Evolutionary conservation across 2,797 vertebrate species (phyloP), one percentile per base, ranked within the genome.

Genomic region (Semotilus atromaculatus): DNA sequence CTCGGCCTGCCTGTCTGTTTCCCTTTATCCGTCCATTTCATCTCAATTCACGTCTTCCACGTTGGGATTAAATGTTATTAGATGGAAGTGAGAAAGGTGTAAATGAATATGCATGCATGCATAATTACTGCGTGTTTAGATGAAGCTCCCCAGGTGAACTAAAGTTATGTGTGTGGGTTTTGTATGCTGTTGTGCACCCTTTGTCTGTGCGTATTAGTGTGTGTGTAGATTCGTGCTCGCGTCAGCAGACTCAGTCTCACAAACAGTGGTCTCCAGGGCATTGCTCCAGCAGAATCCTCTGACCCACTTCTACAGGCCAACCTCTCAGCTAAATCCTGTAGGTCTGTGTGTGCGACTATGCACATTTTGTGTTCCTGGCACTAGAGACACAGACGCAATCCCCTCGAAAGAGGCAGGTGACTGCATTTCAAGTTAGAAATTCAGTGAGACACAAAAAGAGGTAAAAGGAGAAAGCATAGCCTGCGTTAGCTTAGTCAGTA

Each of bases 291-390:
- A 85, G 77, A 84, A 86, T 84, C 70, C 83, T 89, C 82, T 91
- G 89, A 89, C 86, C 91, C 88, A 90, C 38, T 86, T 90, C 83
- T 81, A 82, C 31, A 86, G 87, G 84, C 67, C 79, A 79, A 83
- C 51, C 77, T 84, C 76, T 45, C 67, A 87, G 85, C 84, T 84
- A 88, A 85, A 78, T 79, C 84, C 79, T 87, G 68, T 83, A 80
- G 60, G 81, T 82, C 73, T 82, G 58, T 21, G 40, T 51, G 81
- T 45, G 71, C 67, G 58, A 68, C 73, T 77, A 29, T 67, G 81
- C 58, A 74, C 82, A 62, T 82, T 87, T 40, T 82, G 53, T 80
- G 66, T 58, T 72, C 68, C 48, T 40, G 74, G 29, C 80, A 80
- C 70, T 87, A 19, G 55, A 80, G 84, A 88, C 78, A 76, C 66